Base-by-base conservation (phyloP, 1,140 invertebrate genomes). In the Anagrus nilaparvatae region DNA sequence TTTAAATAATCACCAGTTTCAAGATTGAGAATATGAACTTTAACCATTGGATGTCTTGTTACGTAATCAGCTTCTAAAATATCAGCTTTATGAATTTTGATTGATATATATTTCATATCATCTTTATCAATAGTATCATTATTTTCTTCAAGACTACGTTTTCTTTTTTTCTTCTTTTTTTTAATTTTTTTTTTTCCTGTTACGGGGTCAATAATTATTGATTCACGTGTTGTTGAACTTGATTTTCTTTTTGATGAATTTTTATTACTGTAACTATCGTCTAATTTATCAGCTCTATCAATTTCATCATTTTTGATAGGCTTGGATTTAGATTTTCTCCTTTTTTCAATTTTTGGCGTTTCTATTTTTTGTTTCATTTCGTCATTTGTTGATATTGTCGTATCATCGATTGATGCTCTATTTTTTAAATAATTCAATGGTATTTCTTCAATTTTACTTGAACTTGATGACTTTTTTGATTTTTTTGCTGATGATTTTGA, bases 1-100 rank as follows among this genome's bases (percentile, higher is more conserved):
- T 51, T 54, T 1, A 67, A 43, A 38, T 67, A 66, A 21, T 58
- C 51, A 2, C 65, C 66, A 4, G 55, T 61, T 3, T 36, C 44
- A 4, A 51, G 40, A 7, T 61, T 45, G 7, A 69, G 51, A 2
- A 69, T 54, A 24, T 69, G 61, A n/a, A 67, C 53, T 18, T 61
- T 67, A 8, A 69, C 63, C 59, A 67, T 63, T 0, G 66, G 66
- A 47, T 66, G 61, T 36, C 52, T 56, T 3, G 53, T 60, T 2
- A 60, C 25, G 21, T 58, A 65, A 51, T 67, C 61, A 4, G 51
- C 40, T 24, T 64, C 59, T 0, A 69, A 45, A 38, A 53, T 47
- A 27, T 68, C 61, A 2, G 50, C 44, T 38, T 43, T 54, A 12
- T 65, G 61, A 46, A 67, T 48, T n/a, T 31, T 57, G 27, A 67